These are phyloP conservation scores for Gymnocypris eckloni DNA, from an alignment of 2,797 vertebrate species.

Conservation along the genomic window DNA sequence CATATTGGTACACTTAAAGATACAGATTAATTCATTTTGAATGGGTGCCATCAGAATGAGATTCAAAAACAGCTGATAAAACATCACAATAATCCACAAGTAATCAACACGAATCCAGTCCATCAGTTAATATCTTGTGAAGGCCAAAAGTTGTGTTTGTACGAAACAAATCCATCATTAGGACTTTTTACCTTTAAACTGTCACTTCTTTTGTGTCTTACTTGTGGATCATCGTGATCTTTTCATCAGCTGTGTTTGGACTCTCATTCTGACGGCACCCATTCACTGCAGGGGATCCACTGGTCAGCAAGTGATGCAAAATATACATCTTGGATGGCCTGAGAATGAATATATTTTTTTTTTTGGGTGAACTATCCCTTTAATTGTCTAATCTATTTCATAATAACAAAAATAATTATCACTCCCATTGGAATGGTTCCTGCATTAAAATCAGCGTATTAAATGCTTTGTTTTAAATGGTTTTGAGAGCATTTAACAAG, in stretches of 20 bases:
- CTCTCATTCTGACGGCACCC: neutral
- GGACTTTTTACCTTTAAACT: neutral
- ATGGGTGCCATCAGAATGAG: neutral
- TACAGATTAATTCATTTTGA: neutral
- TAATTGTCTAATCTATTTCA: neutral
- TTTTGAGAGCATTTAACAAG: neutral
- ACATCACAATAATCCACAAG: too few relatives aligned
- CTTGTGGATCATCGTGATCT: neutral
- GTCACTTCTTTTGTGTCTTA: neutral
- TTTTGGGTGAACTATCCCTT: neutral
- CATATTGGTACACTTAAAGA: neutral
- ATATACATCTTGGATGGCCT: neutral
- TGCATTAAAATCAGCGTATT: neutral
- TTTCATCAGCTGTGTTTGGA: neutral
- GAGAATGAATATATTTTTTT: neutral
- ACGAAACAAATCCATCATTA: neutral
- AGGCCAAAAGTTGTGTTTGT: neutral
- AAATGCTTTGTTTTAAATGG: neutral
- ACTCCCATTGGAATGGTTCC: neutral
- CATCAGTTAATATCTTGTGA: neutral
- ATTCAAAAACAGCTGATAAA: neutral
- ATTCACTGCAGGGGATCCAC: neutral
- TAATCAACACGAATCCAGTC: too few relatives aligned
- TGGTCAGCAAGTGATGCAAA: neutral
- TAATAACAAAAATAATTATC: neutral